Evolutionary conservation across 2,797 vertebrate species (phyloP).

Genomic region (Spinus pinus): DNA sequence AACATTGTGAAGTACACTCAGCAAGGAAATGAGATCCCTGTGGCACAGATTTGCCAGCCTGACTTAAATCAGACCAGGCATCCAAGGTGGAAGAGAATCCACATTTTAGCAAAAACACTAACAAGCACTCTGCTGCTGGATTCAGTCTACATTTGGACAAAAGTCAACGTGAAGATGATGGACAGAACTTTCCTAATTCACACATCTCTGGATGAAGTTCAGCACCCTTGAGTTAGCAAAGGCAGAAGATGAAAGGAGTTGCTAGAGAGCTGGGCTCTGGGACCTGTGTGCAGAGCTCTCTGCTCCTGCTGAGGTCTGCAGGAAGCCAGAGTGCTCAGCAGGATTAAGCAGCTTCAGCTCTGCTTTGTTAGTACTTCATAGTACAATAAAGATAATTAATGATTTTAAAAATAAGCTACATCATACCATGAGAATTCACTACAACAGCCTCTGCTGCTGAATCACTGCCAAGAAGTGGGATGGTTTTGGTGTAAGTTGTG

Average conservation of each 20-base stretch:
- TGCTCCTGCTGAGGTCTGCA: not conserved
- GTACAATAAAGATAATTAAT: not conserved
- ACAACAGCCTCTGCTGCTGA: not conserved
- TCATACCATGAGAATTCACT: not conserved
- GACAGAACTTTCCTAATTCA: conserved; percentile 22
- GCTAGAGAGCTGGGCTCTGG: not conserved
- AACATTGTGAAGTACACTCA: not conserved
- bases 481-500: not conserved
- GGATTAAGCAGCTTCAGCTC: not conserved
- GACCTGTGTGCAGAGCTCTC: not conserved
- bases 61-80: not conserved
- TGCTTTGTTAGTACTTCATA: not conserved
- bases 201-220: not conserved
- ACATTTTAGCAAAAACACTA: not conserved
- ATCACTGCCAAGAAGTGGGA: not conserved
- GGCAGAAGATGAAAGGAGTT: conserved; percentile 2
- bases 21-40: not conserved
- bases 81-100: not conserved
- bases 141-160: not conserved
- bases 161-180: not conserved
- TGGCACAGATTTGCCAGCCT: not conserved
- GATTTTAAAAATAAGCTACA: not conserved
- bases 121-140: not conserved
- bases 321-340: not conserved
- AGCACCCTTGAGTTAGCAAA: conserved; percentile 30